phyloP scores from a whole-genome alignment of 2,888 invertebrate genomes.

The Philopedon plagiatum region DNA sequence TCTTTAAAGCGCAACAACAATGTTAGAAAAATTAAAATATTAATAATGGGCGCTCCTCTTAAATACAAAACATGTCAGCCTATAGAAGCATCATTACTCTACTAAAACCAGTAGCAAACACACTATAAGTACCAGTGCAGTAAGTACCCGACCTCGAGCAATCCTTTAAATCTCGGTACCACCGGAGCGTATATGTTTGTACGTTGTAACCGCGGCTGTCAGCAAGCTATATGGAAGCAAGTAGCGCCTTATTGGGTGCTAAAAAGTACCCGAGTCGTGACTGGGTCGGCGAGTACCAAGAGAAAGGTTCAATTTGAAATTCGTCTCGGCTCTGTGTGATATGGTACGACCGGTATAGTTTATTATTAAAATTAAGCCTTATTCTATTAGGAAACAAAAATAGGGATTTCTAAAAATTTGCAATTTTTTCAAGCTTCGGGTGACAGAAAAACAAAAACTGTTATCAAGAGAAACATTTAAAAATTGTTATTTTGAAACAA shows the following conservation, averaged over 20 bases:
- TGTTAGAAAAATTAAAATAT: no score
- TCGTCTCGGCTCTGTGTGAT: conserved; percentile 20
- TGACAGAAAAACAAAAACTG: no score
- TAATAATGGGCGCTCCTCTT: no score
- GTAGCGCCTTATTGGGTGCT: conserved; percentile 50
- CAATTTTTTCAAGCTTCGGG: no score
- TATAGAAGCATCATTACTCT: conserved; percentile 32
- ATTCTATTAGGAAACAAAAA: no score
- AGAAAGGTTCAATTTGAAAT: conserved; percentile 45
- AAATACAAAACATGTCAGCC: no score
- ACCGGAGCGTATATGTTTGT: conserved; percentile 47
- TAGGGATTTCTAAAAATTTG: no score
- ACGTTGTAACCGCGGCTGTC: conserved; percentile 48
- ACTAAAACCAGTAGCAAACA: conserved; percentile 47
- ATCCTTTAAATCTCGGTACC: conserved; percentile 48
- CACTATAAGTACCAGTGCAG: conserved; percentile 37
- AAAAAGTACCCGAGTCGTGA: conserved; percentile 46
- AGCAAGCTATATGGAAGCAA: conserved; percentile 45
- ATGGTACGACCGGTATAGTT: not conserved
- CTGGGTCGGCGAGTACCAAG: conserved; percentile 42
- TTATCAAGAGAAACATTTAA: no score
- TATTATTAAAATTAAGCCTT: no score
- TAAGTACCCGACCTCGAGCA: conserved; percentile 48
- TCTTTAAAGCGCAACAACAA: no score
- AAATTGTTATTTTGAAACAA: no score